These are phyloP conservation scores for Zaprionus nigranus DNA, from an alignment of 1,140 invertebrate species.

Conservation along the genomic window DNA sequence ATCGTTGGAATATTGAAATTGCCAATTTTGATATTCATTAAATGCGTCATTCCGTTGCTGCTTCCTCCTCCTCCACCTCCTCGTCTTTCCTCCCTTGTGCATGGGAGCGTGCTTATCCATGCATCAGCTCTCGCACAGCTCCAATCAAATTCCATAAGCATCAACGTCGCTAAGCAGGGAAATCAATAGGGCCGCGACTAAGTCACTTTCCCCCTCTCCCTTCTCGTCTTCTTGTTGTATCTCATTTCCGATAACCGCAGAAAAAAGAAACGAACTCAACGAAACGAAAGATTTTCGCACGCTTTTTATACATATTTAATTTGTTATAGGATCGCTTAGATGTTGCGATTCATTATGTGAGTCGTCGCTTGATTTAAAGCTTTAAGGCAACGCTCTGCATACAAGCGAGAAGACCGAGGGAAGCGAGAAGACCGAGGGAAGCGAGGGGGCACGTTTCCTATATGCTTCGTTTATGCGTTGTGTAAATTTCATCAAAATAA, in stretches of 20 bases:
- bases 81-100: slow-evolving; percentile 38
- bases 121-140: slow-evolving; percentile 55
- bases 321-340: slow-evolving; percentile 57
- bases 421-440: background rate
- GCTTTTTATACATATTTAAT: slow-evolving; percentile 74
- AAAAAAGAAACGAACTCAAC: slow-evolving; percentile 4
- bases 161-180: slow-evolving; percentile 74
- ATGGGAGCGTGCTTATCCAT: slow-evolving; percentile 73
- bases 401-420: background rate
- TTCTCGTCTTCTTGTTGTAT: slow-evolving; percentile 15
- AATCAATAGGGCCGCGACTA: slow-evolving; percentile 45
- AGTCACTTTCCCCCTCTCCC: background rate
- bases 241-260: slow-evolving; percentile 47
- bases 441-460: background rate
- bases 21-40: slow-evolving; percentile 81
- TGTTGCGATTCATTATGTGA: slow-evolving; percentile 71
- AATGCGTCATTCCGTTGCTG: slow-evolving; percentile 42
- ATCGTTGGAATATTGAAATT: slow-evolving; percentile 80
- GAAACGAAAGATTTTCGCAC: slow-evolving; percentile 52
- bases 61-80: background rate
- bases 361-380: slow-evolving; percentile 53
- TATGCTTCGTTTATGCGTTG: slow-evolving; percentile 47
- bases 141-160: slow-evolving; percentile 81
- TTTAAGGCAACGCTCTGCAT: slow-evolving; percentile 41
- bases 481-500: slow-evolving; percentile 82